Evolutionary conservation across 2,113 vertebrate species (phyloP).

Genomic region (Lepus europaeus): DNA sequence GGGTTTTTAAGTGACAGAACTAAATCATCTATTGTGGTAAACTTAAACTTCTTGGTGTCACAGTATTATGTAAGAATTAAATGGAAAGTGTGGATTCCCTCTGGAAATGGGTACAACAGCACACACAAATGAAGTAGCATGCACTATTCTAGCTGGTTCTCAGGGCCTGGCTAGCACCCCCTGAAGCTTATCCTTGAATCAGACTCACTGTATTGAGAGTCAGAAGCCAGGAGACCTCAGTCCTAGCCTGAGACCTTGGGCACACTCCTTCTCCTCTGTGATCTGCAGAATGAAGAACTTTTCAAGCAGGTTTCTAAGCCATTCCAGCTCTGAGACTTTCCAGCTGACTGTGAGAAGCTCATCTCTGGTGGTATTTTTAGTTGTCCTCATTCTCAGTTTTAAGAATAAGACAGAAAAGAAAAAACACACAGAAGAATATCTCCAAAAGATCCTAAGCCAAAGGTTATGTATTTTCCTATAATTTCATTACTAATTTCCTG

Average conservation of each 20-base stretch:
- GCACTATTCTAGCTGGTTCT: background rate
- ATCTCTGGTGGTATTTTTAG: background rate
- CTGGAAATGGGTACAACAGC: background rate
- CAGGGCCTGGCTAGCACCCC: background rate
- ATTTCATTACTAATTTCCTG: constrained; percentile 1
- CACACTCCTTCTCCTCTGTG: background rate
- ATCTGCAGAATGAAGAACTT: background rate
- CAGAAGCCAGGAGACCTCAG: background rate
- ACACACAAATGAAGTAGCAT: background rate
- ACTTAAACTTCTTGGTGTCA: constrained; percentile 17
- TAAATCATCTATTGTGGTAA: background rate
- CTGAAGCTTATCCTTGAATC: background rate
- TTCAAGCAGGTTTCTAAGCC: background rate
- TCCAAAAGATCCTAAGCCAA: background rate
- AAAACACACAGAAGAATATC: constrained; percentile 11
- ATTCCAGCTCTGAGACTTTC: background rate
- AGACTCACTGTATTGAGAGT: background rate
- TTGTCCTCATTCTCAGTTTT: background rate
- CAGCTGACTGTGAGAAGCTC: constrained; percentile 10
- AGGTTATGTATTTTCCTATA: background rate
- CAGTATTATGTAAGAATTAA: constrained; percentile 6
- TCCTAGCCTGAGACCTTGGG: background rate
- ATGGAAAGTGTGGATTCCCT: constrained; percentile 14
- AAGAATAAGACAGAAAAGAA: constrained; percentile 6
- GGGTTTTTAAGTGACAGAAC: background rate